Evolutionary conservation across 2,888 invertebrate species (phyloP).

Genomic region (Ecliptopera silaceata): DNA sequence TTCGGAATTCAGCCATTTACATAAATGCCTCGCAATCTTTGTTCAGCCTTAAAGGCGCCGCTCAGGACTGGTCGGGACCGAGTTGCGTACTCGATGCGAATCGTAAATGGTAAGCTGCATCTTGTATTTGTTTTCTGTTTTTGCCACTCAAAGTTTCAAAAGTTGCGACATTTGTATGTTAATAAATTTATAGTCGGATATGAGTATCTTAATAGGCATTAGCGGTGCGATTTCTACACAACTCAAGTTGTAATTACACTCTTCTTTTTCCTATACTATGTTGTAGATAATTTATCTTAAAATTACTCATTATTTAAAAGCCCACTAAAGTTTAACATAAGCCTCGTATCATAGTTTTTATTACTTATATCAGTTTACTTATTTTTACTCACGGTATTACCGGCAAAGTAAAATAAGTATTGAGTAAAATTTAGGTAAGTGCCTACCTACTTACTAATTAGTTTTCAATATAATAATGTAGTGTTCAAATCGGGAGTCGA

Average conservation of each 20-base stretch:
- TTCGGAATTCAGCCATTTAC: conserved; percentile 79
- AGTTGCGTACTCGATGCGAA: conserved; percentile 44
- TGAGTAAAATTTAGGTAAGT: conserved; percentile 7
- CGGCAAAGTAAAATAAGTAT: background rate
- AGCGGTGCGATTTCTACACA: background rate
- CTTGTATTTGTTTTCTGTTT: conserved; percentile 53
- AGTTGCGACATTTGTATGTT: conserved; percentile 51
- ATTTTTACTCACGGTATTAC: background rate
- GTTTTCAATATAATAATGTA: conserved; percentile 56
- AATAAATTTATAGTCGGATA: conserved; percentile 30
- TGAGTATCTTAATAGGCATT: background rate
- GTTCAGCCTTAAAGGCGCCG: conserved; percentile 78
- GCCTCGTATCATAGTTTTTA: no score
- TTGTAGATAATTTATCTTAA: no score
- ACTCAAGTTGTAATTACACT: no score
- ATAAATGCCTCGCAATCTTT: conserved; percentile 76
- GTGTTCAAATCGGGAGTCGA: conserved; percentile 54
- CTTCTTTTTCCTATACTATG: no score
- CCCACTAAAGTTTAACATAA: no score
- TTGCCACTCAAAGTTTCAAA: conserved; percentile 47
- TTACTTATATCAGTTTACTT: no score
- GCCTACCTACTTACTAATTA: conserved; percentile 49
- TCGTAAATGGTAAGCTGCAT: conserved; percentile 51
- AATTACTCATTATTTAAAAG: no score
- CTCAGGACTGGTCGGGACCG: conserved; percentile 50